phyloP scores from a whole-genome alignment of 2,888 invertebrate genomes.

The Miltochrista miniata region DNA sequence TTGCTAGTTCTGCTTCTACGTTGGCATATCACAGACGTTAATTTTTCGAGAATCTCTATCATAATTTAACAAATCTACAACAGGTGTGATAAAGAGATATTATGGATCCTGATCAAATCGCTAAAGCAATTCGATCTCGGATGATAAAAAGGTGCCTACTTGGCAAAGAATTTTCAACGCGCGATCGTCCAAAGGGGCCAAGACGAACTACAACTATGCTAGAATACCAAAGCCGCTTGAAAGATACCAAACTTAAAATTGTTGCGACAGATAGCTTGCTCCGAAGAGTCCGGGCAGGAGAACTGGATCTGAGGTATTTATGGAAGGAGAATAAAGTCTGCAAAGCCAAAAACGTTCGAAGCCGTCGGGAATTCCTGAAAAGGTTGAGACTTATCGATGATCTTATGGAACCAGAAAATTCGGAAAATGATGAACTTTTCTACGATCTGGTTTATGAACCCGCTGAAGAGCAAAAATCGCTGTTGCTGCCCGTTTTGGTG shows the following conservation, averaged over 20 bases:
- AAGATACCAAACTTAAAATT: background rate
- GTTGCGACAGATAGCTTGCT: constrained; percentile 3
- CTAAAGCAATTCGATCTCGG: background rate
- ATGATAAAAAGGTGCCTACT: background rate
- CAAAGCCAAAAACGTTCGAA: background rate
- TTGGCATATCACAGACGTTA: background rate
- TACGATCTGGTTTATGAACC: background rate
- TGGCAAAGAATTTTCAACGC: background rate
- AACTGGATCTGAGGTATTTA: constrained; percentile 2
- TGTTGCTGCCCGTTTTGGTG: background rate
- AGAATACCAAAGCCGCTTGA: background rate
- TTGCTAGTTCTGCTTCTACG: no score
- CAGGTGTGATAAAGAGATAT: background rate
- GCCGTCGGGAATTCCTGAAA: background rate
- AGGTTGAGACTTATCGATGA: background rate
- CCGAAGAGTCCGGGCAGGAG: constrained; percentile 1
- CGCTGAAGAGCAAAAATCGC: background rate
- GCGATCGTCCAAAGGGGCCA: background rate
- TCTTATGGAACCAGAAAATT: background rate
- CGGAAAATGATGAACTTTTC: background rate
- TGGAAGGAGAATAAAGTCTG: background rate
- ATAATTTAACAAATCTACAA: background rate
- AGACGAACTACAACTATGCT: background rate
- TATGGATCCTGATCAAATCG: background rate
- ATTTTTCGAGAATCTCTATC: background rate